A percentile compares a stretch with the other conserved stretches of the same genome.
These are phyloP conservation scores for Zaprionus kolodkinae DNA, from an alignment of 1,140 invertebrate species.

Conservation along the genomic window DNA sequence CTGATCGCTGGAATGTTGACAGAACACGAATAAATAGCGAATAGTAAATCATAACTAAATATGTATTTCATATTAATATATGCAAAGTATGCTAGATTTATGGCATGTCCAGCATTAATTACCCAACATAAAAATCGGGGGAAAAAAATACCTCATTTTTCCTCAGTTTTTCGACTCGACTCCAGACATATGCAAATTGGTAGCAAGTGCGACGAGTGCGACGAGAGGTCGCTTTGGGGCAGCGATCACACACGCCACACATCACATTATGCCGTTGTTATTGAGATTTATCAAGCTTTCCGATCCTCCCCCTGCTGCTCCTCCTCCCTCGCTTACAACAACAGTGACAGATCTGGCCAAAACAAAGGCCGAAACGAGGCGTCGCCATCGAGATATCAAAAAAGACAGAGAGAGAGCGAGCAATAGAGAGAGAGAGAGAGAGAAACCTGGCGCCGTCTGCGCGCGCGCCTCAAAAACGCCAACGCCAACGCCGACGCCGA, in stretches of 20 bases:
- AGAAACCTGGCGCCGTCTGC: slow-evolving; percentile 53
- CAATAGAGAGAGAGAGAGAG: neutral
- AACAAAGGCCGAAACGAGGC: slow-evolving; percentile 69
- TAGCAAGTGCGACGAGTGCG: slow-evolving; percentile 49
- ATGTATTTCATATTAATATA: slow-evolving; percentile 74
- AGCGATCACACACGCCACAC: neutral
- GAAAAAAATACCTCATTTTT: slow-evolving; percentile 29
- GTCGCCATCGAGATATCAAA: slow-evolving; percentile 38
- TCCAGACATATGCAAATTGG: slow-evolving; percentile 61
- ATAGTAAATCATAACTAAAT: slow-evolving; percentile 73
- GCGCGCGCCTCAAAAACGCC: slow-evolving; percentile 49
- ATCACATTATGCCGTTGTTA: slow-evolving; percentile 39
- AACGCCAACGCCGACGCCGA: slow-evolving; percentile 62
- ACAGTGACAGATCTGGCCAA: slow-evolving; percentile 50
- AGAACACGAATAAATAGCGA: slow-evolving; percentile 52
- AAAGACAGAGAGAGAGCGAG: slow-evolving; percentile 16
- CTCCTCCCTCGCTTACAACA: neutral
- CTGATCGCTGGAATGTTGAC: slow-evolving; percentile 54
- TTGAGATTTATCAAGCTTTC: slow-evolving; percentile 45
- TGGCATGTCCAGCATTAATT: slow-evolving; percentile 76
- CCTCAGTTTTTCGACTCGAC: too few relatives aligned
- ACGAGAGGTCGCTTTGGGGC: neutral
- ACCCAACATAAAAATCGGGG: slow-evolving; percentile 33
- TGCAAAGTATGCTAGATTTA: slow-evolving; percentile 75
- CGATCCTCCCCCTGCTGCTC: neutral